Base-by-base conservation (phyloP, 1,140 invertebrate genomes). In the Pseudomyrmex sp. region DNA sequence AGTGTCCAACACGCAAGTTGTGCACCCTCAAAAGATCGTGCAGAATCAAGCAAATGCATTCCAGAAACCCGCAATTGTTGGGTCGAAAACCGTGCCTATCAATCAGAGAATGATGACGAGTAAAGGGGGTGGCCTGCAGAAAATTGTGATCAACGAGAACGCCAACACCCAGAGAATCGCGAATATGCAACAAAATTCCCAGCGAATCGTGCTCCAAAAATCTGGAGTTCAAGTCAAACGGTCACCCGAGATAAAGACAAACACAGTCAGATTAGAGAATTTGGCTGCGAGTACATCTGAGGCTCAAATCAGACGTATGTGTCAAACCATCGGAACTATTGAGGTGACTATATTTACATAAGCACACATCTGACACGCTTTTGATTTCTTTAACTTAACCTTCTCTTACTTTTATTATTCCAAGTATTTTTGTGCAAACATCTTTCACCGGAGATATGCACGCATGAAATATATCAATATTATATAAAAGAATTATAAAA, bases 221-320 rank as follows among this genome's bases (percentile, higher is more conserved):
- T 13, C 77, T 13, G 48, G 18, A 9, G n/a, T 61, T 5, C 89
- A 87, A 63, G 68, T 83, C 8, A 88, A 85, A 61, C 90, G 89
- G 12, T 65, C 73, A 72, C 73, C 88, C 10, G 84, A 90, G 20
- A 83, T 92, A 13, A 93, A 95, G 62, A 95, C 94, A 1, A 94
- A 94, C 50, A 90, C 93, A 2, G 95, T 96, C 20, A 92, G 92
- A 61, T 91, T 95, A 58, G 95, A 95, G 82, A 96, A 96, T 91
- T 90, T 96, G 54, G 94, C 95, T 52, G 94, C 95, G 8, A 94
- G 93, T 75, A 95, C 95, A 5, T 93, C 93, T 5, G 95, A 95
- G 85, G 84, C 92, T 26, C 95, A 95, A 87, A 92, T 96, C 68
- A 92, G 94, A 63, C 93, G 94, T 83, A 94, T 95, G 93, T 95